Percentiles rank a stretch among this genome's conserved stretches.
phyloP scores from a whole-genome alignment of 2,797 vertebrate genomes.

The Cygnus olor region DNA sequence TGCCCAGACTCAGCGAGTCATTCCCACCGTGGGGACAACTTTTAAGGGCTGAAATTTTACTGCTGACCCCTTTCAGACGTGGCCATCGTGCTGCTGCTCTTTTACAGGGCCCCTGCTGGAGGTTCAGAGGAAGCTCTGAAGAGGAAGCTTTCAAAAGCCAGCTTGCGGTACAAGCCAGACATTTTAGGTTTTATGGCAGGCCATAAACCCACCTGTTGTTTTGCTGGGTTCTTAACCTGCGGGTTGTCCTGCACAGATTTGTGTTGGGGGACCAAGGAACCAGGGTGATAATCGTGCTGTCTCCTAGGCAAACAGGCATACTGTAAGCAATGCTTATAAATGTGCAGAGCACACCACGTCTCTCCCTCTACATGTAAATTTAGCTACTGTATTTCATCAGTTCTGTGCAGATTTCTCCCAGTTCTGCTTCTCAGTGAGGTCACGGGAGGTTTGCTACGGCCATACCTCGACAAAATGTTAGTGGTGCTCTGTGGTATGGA shows the following conservation, averaged over 20 bases:
- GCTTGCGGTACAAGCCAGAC: no score
- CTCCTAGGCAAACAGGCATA: neutral
- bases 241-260: no score
- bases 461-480: neutral
- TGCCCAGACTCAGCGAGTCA: rapidly evolving
- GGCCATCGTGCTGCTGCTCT: no score
- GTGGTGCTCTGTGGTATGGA: neutral
- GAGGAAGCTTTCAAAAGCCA: no score
- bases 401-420: neutral
- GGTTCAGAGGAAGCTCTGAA: no score
- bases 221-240: no score
- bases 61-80: no score
- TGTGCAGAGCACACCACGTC: no score
- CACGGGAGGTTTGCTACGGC: rapidly evolving
- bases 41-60: neutral
- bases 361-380: neutral
- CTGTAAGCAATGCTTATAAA: neutral
- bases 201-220: no score
- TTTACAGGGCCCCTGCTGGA: no score
- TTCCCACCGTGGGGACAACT: rapidly evolving
- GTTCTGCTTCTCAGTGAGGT: neutral
- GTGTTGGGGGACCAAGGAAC: no score
- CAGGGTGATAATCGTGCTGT: neutral
- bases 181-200: no score
- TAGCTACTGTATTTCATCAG: neutral